Conservation (phyloP, 2,797 vertebrate species). For the Lophotriccus pileatus region DNA sequence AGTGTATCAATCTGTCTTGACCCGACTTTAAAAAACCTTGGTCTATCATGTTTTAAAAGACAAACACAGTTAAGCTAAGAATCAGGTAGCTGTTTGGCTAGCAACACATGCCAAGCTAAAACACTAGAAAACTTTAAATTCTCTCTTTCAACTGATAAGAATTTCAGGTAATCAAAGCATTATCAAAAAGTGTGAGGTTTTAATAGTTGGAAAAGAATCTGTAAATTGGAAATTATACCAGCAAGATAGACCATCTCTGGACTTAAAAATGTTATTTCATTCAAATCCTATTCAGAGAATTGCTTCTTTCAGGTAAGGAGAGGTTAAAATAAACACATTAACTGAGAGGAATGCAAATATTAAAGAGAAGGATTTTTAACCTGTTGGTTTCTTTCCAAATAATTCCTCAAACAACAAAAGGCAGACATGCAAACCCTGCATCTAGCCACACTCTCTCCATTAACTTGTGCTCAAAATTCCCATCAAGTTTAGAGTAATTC, state of each 20-base stretch:
- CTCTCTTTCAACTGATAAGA: not conserved
- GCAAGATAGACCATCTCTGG: not conserved
- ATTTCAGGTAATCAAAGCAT: not conserved
- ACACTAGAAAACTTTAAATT: not conserved
- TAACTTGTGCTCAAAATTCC: not conserved
- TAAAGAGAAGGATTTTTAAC: not conserved
- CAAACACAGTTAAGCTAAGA: not conserved
- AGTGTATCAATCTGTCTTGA: not conserved
- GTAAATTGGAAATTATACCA: not conserved
- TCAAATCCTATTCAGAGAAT: not conserved
- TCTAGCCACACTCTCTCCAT: not conserved
- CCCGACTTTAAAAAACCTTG: fast-evolving
- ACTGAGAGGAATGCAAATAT: not conserved
- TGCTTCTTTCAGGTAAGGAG: not conserved
- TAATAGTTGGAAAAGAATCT: not conserved
- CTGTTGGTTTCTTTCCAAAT: not conserved
- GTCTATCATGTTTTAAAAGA: not conserved
- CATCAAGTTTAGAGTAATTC: not conserved
- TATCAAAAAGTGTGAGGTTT: not conserved
- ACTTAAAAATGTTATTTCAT: not conserved
- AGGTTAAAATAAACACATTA: not conserved
- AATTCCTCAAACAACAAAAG: not conserved
- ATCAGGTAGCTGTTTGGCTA: not conserved
- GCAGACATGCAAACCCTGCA: not conserved
- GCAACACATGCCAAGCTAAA: not conserved